Conservation (phyloP, 2,797 vertebrate genomes). For the Orientallactaga sibirica region DNA sequence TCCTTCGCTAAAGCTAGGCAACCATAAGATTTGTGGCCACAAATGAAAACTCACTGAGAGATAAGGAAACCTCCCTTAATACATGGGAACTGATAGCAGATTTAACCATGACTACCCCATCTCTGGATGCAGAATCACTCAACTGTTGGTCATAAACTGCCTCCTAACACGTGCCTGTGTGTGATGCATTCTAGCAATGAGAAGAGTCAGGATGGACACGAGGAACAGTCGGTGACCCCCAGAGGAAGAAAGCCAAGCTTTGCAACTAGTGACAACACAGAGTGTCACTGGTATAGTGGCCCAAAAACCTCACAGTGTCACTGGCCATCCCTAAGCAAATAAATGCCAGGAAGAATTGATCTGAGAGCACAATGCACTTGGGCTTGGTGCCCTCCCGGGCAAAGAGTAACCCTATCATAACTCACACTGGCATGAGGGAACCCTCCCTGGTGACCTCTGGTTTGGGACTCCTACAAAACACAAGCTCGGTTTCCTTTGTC, state of each 20-base stretch:
- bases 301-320: neutral
- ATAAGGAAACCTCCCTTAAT: neutral
- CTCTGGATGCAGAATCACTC: neutral
- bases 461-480: neutral
- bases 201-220: neutral
- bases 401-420: neutral
- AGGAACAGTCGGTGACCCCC: neutral
- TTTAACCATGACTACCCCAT: neutral
- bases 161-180: neutral
- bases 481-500: conserved; percentile 10
- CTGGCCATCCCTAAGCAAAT: neutral
- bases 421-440: neutral
- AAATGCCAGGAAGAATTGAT: neutral
- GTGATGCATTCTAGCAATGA: too few relatives aligned
- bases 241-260: neutral
- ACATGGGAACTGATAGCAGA: neutral
- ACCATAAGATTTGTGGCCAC: neutral
- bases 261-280: neutral
- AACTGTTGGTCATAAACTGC: neutral
- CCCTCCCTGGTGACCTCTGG: neutral
- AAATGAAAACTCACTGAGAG: neutral
- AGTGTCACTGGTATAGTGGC: conserved; percentile 27
- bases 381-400: neutral
- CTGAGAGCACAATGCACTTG: neutral
- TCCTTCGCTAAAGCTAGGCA: neutral